phyloP scores from a whole-genome alignment of 2,888 invertebrate species.

The Agrilus mali region DNA sequence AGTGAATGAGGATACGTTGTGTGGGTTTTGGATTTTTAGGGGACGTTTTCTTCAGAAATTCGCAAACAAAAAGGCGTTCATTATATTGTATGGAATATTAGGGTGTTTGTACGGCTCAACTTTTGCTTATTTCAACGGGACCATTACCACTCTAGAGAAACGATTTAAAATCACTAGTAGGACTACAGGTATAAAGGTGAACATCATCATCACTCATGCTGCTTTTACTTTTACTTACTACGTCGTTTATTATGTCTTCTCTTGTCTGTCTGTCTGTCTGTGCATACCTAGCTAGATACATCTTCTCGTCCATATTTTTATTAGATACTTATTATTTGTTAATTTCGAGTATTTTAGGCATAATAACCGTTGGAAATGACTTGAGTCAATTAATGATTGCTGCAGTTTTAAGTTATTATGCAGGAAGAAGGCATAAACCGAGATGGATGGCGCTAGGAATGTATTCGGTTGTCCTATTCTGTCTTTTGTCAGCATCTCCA shows the following conservation, averaged over 20 bases:
- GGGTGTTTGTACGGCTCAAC: slow-evolving; percentile 57
- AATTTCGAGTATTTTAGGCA: slow-evolving; percentile 32
- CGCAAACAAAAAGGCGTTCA: slow-evolving; percentile 45
- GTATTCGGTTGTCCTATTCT: slow-evolving; percentile 48
- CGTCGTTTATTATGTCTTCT: too few species aligned
- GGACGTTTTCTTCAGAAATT: slow-evolving; percentile 46
- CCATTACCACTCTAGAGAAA: slow-evolving; percentile 60
- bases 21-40: slow-evolving; percentile 49
- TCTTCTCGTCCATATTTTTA: too few species aligned
- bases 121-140: slow-evolving; percentile 61
- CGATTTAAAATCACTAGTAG: slow-evolving; percentile 59
- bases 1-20: slow-evolving; percentile 44
- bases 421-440: slow-evolving; percentile 57
- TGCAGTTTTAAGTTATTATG: slow-evolving; percentile 54
- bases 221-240: too few species aligned
- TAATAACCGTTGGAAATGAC: slow-evolving; percentile 63
- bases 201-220: too few species aligned
- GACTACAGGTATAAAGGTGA: slow-evolving; percentile 43
- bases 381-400: slow-evolving; percentile 57
- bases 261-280: too few species aligned
- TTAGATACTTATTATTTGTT: too few species aligned
- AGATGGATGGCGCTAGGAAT: slow-evolving; percentile 56
- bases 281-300: too few species aligned
- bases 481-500: slow-evolving; percentile 52
- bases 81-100: slow-evolving; percentile 51